phyloP scores from a whole-genome alignment of 1,140 invertebrate genomes.

The Drosophila nigromelanica region DNA sequence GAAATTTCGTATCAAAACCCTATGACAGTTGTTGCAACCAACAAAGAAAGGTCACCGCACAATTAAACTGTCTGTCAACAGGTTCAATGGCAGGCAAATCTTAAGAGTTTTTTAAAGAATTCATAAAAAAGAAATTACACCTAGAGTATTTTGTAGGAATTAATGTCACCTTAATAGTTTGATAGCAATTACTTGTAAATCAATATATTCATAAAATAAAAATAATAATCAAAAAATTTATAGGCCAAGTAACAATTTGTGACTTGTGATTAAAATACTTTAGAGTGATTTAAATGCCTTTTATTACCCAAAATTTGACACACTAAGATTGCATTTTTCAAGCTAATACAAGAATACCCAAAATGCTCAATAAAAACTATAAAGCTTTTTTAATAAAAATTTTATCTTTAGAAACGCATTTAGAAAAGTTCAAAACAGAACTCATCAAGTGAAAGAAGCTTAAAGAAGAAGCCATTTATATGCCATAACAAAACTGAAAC shows the following conservation, averaged over 20 bases:
- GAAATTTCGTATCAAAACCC: constrained; percentile 20
- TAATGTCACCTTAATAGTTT: too few relatives aligned
- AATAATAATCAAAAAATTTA: background rate
- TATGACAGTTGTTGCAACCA: constrained; percentile 29
- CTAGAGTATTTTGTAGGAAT: background rate
- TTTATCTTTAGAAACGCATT: background rate
- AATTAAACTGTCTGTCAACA: constrained; percentile 12
- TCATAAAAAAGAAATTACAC: background rate
- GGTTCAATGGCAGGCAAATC: background rate
- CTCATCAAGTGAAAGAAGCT: background rate
- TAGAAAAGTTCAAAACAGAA: background rate
- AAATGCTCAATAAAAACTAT: background rate
- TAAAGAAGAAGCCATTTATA: background rate
- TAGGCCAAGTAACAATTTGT: too few relatives aligned
- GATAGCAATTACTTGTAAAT: too few relatives aligned
- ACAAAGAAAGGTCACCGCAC: constrained; percentile 21
- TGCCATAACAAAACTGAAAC: too few relatives aligned
- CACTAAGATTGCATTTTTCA: too few relatives aligned
- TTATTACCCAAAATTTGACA: too few relatives aligned
- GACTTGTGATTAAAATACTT: too few relatives aligned
- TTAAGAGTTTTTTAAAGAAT: background rate
- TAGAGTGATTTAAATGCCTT: too few relatives aligned
- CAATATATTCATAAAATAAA: background rate
- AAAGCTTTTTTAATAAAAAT: background rate
- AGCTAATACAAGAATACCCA: too few relatives aligned